A percentile compares a stretch with the other conserved stretches of the same genome.
These are phyloP conservation scores for Probaryconus sp. DNA, from an alignment of 1,140 invertebrate species.

Conservation along the genomic window DNA sequence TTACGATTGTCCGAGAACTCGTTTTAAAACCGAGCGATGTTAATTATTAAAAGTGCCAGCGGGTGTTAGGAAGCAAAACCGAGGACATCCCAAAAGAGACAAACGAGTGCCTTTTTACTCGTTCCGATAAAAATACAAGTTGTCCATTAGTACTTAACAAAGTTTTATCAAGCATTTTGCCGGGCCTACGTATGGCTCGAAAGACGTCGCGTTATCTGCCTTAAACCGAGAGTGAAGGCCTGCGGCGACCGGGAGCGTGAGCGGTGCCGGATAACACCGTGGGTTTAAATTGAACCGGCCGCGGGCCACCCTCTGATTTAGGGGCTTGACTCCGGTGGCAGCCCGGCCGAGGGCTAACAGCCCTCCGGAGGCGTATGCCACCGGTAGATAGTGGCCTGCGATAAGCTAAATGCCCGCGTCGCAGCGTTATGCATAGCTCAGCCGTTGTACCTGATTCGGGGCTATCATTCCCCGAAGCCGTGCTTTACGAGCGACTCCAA, in stretches of 20 bases:
- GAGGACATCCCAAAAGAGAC: neutral
- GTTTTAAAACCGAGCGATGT: too few species aligned
- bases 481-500: constrained; percentile 57
- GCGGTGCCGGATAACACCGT: constrained; percentile 45
- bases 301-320: constrained; percentile 66
- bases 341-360: constrained; percentile 47
- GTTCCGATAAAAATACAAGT: constrained; percentile 18
- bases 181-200: constrained; percentile 13
- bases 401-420: constrained; percentile 66
- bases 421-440: constrained; percentile 43
- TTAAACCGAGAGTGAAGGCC: constrained; percentile 10
- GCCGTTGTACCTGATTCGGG: constrained; percentile 45
- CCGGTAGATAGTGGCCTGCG: constrained; percentile 56
- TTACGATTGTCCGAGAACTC: too few species aligned
- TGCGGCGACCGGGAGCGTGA: constrained; percentile 15
- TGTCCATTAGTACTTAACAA: constrained; percentile 39
- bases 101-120: constrained; percentile 2
- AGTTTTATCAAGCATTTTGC: constrained; percentile 30
- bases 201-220: constrained; percentile 38
- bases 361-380: constrained; percentile 64
- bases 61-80: too few species aligned
- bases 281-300: constrained; percentile 63
- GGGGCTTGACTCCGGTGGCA: constrained; percentile 44
- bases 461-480: constrained; percentile 49
- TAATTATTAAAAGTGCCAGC: too few species aligned